These are phyloP conservation scores for Antigone vipio DNA, from an alignment of 2,113 vertebrate genomes.

Conservation along the genomic window DNA sequence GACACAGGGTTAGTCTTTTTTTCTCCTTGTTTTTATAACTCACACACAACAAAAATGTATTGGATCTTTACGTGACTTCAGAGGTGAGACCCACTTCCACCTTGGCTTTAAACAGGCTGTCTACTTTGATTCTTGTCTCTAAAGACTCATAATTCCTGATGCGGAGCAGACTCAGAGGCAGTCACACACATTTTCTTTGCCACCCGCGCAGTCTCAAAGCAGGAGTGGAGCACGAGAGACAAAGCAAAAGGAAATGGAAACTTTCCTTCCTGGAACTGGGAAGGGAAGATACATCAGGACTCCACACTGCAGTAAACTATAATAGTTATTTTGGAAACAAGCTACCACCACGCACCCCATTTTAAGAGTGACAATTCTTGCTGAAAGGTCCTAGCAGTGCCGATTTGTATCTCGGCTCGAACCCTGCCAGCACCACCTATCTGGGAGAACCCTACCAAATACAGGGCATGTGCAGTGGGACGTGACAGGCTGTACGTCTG, in stretches of 20 bases:
- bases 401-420: neutral
- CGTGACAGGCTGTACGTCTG: neutral
- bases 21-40: neutral
- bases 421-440: neutral
- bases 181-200: neutral
- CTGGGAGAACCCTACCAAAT: neutral
- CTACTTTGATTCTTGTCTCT: neutral
- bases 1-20: neutral
- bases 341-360: neutral
- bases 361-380: neutral
- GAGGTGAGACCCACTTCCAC: neutral
- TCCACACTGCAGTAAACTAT: neutral
- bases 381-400: neutral
- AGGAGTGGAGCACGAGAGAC: neutral
- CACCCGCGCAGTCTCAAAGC: neutral
- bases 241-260: neutral
- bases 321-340: slow-evolving; percentile 1
- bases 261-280: neutral
- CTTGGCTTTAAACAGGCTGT: neutral
- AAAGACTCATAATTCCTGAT: neutral
- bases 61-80: neutral
- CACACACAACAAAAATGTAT: neutral
- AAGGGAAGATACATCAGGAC: neutral
- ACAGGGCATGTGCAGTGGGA: neutral
- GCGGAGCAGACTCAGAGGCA: neutral